Conservation (phyloP, 1,140 invertebrate genomes). For the Drosophila seguyi region DNA sequence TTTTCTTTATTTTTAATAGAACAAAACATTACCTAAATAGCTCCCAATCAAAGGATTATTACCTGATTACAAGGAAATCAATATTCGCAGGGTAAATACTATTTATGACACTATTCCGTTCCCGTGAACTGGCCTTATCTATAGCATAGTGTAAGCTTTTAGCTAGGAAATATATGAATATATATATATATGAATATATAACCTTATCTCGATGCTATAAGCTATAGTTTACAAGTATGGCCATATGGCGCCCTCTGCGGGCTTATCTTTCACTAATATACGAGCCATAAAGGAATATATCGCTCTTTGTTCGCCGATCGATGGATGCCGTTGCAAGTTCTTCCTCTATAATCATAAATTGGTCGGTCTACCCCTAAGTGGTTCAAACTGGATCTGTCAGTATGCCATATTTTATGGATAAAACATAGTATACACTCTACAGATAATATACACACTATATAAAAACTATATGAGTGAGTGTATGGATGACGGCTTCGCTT, state of each 20-base stretch:
- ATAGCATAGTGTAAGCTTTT: constrained; percentile 1
- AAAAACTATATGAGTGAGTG: not conserved
- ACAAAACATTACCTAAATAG: not conserved
- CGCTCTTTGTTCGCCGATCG: constrained; percentile 22
- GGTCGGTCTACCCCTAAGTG: constrained; percentile 18
- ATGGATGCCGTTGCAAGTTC: constrained; percentile 5
- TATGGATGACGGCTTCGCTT: not conserved
- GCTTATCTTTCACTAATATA: constrained; percentile 7
- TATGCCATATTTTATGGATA: constrained; percentile 30
- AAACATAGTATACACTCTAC: not conserved
- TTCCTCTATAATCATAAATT: constrained; percentile 20
- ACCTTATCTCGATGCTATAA: not conserved
- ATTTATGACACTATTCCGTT: not conserved
- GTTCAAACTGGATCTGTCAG: constrained; percentile 21
- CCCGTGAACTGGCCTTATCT: not conserved
- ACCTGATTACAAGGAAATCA: not conserved
- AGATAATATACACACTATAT: constrained; percentile 4
- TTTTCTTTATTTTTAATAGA: not conserved
- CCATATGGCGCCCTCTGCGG: not conserved
- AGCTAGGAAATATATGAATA: not conserved
- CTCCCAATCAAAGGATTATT: not conserved
- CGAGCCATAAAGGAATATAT: constrained; percentile 9
- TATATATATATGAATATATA: not conserved
- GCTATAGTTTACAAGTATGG: not conserved
- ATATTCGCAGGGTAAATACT: not conserved